Conservation (phyloP, 2,888 invertebrate species). For the Caenorhabditis parvicauda region DNA sequence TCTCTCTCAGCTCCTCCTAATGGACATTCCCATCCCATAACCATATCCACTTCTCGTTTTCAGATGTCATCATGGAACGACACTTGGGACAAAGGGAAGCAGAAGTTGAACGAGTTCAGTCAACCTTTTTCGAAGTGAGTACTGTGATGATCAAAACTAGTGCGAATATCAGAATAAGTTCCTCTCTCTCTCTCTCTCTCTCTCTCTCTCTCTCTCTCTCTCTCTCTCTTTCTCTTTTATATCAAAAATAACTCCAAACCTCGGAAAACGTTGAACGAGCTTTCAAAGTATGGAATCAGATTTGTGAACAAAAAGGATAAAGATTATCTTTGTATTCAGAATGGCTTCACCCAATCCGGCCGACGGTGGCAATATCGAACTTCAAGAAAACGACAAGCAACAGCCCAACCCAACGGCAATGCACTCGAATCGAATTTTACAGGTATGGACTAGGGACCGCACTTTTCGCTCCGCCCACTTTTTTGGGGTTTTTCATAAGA, state of each 20-base stretch:
- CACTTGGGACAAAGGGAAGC: conserved; percentile 49
- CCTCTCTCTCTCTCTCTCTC: background rate
- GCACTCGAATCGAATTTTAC: conserved; percentile 46
- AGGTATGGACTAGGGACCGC: conserved; percentile 17
- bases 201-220: too few species aligned
- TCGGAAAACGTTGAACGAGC: too few species aligned
- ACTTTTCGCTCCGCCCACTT: background rate
- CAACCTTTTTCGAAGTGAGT: conserved; percentile 51
- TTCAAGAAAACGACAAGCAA: background rate
- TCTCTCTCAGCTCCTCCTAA: background rate
- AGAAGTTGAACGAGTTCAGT: conserved; percentile 40
- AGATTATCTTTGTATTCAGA: background rate
- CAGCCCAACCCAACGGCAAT: conserved; percentile 9
- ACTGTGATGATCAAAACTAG: background rate
- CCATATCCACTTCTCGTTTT: too few species aligned
- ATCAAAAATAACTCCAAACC: background rate
- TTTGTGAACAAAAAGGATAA: conserved; percentile 14
- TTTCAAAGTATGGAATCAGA: too few species aligned
- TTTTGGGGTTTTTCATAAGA: conserved; percentile 7
- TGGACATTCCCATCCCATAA: conserved; percentile 19
- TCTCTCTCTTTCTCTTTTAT: background rate
- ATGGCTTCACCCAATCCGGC: background rate
- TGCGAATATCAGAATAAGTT: background rate
- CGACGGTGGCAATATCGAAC: conserved; percentile 21
- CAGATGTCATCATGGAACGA: conserved; percentile 32